Evolutionary conservation across 2,888 invertebrate genomes (phyloP), one percentile per base, ranked within the genome.

Genomic region (Uloborus plumipes): DNA sequence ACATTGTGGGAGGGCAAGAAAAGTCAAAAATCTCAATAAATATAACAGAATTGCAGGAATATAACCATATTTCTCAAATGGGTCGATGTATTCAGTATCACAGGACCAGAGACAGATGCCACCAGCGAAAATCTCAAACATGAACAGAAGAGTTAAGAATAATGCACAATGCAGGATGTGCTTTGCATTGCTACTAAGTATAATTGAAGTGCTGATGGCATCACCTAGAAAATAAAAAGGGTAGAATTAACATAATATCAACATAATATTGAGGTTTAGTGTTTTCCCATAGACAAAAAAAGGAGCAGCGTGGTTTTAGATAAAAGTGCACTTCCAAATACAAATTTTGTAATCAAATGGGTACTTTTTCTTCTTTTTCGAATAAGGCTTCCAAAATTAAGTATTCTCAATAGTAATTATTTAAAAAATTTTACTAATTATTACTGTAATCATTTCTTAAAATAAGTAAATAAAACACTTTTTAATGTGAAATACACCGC

Each of bases 1-100:
- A 85, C 95, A 95, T 91, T 96, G 89, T 26, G 97, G 97, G 88
- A 97, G 91, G 75, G 96, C 95, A 74, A 97, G 91, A 88, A 97
- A 92, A 73, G 95, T 94, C 69, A 96, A 90, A 84, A 94, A 92
- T 86, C 96, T 92, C 86, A 97, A 89, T 80, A 93, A 88, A 89
- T 97, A 97, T 85, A 97, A 91, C 85, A 93, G 90, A 84, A 93
- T 88, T 79, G 95, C 92, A 87, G 93, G 93, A 86, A 93, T 87
- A 86, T 93, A 91, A 83, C 96, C 96, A 90, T 97, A 97, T 86
- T 92, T 91, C 86, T 92, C 91, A 93, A 94, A 94, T 76, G 96
- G 95, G 90, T 96, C 94, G 4, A 76, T 22, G 58, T 62, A 39
- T 51, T 84, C 82, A 62, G 62, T 70, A 70, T 83, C 81, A 83